phyloP scores from a whole-genome alignment of 2,888 invertebrate genomes.

The Dryadula phaetusa region DNA sequence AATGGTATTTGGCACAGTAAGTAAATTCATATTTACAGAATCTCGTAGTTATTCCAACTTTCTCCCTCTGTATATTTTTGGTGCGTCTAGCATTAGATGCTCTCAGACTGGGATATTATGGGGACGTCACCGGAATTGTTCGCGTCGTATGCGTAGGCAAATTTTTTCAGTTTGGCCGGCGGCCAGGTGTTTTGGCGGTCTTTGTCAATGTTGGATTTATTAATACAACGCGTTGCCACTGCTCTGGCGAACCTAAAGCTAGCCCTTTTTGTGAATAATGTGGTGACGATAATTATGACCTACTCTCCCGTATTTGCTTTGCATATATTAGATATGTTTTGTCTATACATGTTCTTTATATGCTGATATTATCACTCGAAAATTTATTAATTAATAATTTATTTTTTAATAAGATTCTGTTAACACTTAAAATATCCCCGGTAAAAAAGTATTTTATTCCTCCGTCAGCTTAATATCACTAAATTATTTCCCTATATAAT shows the following conservation, averaged over 20 bases:
- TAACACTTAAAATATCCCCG: too few species aligned
- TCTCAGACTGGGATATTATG: conserved; percentile 45
- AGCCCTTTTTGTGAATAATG: conserved; percentile 51
- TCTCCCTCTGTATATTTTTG: conserved; percentile 41
- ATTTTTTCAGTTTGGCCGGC: conserved; percentile 71
- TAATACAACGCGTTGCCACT: conserved; percentile 75
- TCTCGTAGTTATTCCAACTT: conserved; percentile 28
- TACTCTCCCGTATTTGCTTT: conserved; percentile 33
- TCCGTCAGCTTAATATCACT: too few species aligned
- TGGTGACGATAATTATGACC: conserved; percentile 44
- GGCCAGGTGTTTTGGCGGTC: conserved; percentile 82
- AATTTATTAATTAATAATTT: too few species aligned
- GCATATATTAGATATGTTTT: conserved; percentile 11
- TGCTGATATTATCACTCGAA: background rate
- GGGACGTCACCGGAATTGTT: conserved; percentile 62
- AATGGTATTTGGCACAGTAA: background rate
- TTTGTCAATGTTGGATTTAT: conserved; percentile 84
- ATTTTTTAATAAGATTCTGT: too few species aligned
- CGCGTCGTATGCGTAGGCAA: conserved; percentile 63
- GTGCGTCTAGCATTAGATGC: conserved; percentile 42
- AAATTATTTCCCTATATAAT: too few species aligned
- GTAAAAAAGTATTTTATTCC: too few species aligned
- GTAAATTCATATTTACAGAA: conserved; percentile 26
- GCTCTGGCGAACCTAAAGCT: conserved; percentile 59
- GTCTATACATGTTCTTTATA: background rate